These are phyloP conservation scores for Chrysolina haemoptera DNA, from an alignment of 2,888 invertebrate genomes.

Conservation along the genomic window DNA sequence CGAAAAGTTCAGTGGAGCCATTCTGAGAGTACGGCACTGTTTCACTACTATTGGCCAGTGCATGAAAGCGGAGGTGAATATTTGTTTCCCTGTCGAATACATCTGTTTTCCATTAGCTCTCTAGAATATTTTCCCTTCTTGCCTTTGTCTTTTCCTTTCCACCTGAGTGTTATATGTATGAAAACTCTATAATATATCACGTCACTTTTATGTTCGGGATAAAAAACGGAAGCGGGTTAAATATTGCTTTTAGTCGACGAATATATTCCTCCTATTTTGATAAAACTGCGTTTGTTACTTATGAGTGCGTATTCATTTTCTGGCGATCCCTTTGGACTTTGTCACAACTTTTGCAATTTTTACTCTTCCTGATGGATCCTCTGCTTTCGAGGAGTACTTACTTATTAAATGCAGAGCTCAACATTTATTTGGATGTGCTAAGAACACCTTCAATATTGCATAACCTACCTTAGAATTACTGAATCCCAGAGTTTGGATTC, in stretches of 20 bases:
- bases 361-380: no score
- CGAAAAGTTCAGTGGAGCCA: neutral
- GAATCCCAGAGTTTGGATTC: no score
- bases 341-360: no score
- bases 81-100: constrained; percentile 54
- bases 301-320: no score
- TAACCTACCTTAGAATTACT: no score
- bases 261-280: no score
- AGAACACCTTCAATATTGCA: no score
- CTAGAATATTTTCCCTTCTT: constrained; percentile 56
- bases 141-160: constrained; percentile 38
- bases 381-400: no score
- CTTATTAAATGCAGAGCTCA: no score
- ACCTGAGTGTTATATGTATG: constrained; percentile 14
- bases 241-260: neutral
- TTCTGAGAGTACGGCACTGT: neutral
- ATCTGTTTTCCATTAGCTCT: constrained; percentile 59
- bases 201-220: neutral
- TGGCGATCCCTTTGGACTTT: no score
- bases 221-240: neutral
- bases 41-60: neutral
- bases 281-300: no score
- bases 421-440: no score
- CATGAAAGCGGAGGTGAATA: neutral
- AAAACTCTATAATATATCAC: neutral